Evolutionary conservation across 2,888 invertebrate genomes (phyloP).

Genomic region (Meteorus colon): DNA sequence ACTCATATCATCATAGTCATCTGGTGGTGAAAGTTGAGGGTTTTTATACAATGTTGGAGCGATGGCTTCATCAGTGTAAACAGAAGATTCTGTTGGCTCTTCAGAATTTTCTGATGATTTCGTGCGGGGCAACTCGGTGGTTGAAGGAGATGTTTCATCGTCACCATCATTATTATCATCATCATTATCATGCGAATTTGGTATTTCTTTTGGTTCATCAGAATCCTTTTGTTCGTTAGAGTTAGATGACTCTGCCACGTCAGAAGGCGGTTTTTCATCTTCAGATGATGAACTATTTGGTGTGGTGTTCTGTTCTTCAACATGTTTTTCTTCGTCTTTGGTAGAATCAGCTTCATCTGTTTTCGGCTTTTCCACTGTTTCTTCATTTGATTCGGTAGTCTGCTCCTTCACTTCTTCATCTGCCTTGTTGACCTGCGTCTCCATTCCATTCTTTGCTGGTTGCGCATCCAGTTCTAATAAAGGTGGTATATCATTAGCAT

Average conservation of each 20-base stretch:
- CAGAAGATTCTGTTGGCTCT: background rate
- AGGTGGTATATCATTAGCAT: constrained; percentile 33
- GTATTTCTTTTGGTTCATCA: no score
- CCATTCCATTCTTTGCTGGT: background rate
- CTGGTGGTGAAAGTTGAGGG: background rate
- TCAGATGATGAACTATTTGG: background rate
- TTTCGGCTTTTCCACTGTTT: background rate
- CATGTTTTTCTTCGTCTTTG: background rate
- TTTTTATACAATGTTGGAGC: background rate
- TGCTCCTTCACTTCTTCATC: background rate
- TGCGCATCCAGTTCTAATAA: constrained; percentile 22
- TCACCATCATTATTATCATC: no score
- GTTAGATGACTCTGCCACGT: no score
- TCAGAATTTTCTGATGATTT: background rate
- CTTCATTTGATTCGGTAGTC: background rate
- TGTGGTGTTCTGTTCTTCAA: background rate
- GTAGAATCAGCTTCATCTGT: background rate
- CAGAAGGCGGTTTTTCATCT: background rate
- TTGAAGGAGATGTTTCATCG: background rate
- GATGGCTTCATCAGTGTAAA: no score
- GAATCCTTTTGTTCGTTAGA: no score
- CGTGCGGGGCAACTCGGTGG: background rate
- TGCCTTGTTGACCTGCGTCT: background rate
- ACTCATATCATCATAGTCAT: background rate
- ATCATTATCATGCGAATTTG: no score